Evolutionary conservation across 2,888 invertebrate species (phyloP), one percentile per base, ranked within the genome.

Genomic region (Ochropleura leucogaster): DNA sequence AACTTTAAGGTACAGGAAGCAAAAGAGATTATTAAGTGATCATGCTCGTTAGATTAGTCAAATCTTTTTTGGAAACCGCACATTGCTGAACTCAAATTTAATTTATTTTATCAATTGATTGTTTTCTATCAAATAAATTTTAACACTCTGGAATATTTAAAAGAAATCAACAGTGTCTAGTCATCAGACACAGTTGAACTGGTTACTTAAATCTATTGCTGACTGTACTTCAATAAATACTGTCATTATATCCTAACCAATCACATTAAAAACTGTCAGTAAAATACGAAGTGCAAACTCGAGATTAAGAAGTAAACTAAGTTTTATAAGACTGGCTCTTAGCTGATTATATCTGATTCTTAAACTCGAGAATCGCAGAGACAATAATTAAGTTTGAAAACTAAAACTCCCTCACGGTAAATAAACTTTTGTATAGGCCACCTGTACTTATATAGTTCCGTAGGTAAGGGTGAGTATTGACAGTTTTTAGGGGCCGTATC

Each of bases 341-440:
- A 80, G 65, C 72, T 84, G 72, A 82, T 82, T 84, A 84, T 82
- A 75, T 75, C 84, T 70, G 4, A 18, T 7, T 44, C 70, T 20
- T 30, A 49, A 65, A 73, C 68, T 80, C 40, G 46, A 47, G 72
- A 80, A 42, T 51, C 53, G 65, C 64, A 16, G 72, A 63, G 81
- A 84, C 65, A 84, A 71, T 80, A 84, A 82, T 80, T 76, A 68
- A 75, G 70, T 82, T 82, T 59, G 8, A 53, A 74, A 82, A 84
- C 76, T 70, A 72, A 79, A 74, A 67, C 49, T 67, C 40, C 20
- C 60, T 55, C 18, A 55, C 49, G 60, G 65, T 42, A 72, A 74
- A 75, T 51, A 57, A 69, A 72, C 55, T 84, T 67, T 70, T 75
- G 51, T 72, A 10, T 65, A 47, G 8, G 18, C 42, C 49, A 77